These are phyloP conservation scores for Pelecanus crispus DNA, from an alignment of 2,113 vertebrate genomes.

Conservation along the genomic window DNA sequence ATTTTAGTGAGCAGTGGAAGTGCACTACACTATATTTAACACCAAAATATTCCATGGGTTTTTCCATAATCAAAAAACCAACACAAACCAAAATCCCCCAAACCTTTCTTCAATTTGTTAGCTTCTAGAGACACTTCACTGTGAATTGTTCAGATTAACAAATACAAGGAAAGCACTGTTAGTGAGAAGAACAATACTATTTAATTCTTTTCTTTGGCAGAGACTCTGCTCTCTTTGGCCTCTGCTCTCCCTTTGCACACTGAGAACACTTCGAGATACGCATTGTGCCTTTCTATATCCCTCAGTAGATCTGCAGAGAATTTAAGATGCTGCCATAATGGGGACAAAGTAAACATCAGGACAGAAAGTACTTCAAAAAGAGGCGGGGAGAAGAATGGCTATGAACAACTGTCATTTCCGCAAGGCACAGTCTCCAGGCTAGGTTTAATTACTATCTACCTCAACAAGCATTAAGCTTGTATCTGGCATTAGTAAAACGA, in stretches of 20 bases:
- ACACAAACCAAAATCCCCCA: not conserved
- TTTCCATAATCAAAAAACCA: not conserved
- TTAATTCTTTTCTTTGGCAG: not conserved
- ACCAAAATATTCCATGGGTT: not conserved
- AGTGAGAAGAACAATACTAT: not conserved
- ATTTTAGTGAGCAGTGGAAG: not conserved
- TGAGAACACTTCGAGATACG: fast-evolving
- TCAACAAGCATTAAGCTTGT: not conserved
- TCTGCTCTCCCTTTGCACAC: not conserved
- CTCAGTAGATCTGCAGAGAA: not conserved
- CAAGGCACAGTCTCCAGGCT: not conserved
- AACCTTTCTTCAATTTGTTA: not conserved
- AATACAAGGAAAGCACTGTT: not conserved
- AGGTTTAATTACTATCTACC: not conserved
- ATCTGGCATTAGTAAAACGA: not conserved
- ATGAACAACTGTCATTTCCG: not conserved
- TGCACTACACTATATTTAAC: not conserved
- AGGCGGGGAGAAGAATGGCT: not conserved
- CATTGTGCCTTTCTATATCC: not conserved
- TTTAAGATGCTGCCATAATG: not conserved
- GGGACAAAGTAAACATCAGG: not conserved
- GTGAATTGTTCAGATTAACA: not conserved
- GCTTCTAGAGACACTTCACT: not conserved
- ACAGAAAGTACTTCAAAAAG: not conserved
- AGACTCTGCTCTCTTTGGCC: not conserved